A percentile compares a stretch with the other conserved stretches of the same genome.
These are phyloP conservation scores for Eupithecia subfuscata DNA, from an alignment of 2,888 invertebrate species.

Conservation along the genomic window DNA sequence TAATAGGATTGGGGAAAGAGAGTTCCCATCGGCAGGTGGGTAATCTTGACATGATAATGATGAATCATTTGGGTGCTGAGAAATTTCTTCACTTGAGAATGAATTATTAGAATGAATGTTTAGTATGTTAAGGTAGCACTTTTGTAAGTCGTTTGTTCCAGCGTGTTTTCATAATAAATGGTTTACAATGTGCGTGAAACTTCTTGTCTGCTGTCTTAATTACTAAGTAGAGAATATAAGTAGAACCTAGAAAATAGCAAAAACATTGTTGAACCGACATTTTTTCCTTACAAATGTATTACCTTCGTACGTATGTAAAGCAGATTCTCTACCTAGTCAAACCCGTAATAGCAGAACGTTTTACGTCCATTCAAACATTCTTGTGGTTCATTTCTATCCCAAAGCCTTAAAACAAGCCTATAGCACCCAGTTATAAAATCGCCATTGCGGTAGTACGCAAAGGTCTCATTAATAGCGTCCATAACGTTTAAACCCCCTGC, in stretches of 20 bases:
- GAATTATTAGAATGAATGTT: neutral
- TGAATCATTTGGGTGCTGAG: neutral
- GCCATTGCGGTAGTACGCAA: slow-evolving; percentile 50
- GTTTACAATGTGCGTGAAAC: no score
- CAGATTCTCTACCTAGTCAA: neutral
- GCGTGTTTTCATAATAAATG: no score
- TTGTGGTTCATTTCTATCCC: slow-evolving; percentile 1
- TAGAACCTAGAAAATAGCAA: no score
- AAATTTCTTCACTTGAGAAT: neutral
- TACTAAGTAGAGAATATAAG: no score
- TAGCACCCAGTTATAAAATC: slow-evolving; percentile 16
- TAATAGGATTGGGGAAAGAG: slow-evolving; percentile 15
- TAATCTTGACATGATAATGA: neutral
- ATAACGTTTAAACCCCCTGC: slow-evolving; percentile 72
- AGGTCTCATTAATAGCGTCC: slow-evolving; percentile 63
- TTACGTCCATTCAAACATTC: neutral
- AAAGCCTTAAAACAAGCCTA: slow-evolving; percentile 7
- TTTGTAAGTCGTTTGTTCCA: no score
- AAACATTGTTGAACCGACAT: no score
- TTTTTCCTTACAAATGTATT: no score
- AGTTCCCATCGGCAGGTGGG: neutral
- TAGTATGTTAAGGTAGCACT: no score
- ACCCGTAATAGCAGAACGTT: neutral
- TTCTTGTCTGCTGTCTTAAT: no score
- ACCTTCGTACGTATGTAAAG: neutral